Base-by-base conservation (phyloP, 2,797 vertebrate species). In the Jordanella pulchra region DNA sequence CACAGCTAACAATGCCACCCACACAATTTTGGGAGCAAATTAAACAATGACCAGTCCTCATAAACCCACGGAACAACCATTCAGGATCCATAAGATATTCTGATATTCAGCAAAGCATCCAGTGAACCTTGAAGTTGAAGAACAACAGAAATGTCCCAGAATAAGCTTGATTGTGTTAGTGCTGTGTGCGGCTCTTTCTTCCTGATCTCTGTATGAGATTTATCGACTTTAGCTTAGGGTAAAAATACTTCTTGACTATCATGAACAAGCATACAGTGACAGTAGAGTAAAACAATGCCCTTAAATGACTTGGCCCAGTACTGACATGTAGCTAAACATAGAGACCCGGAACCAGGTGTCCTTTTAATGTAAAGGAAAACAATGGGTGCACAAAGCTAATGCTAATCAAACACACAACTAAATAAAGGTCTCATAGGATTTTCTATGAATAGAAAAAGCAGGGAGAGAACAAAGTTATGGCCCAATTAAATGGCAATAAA, bases 101-200 rank as follows among this genome's bases (percentile, higher is more conserved):
- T 83, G 81, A 75, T 67, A 55, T 47, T 48, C 69, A 4, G 84
- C 81, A 80, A 82, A 89, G 87, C 89, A 91, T 91, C 90, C 90
- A 87, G 69, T 74, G 32, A 60, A 67, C 76, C 72, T 80, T 44
- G 65, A 65, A 72, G 75, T 73, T 79, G 72, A 78, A 79, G 69
- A 77, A 71, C 75, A 69, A 50, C 71, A 61, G 71, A 81, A 84
- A 81, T 80, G 66, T 35, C 18, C n/a, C 61, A 55, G 69, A 14
- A 3, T 77, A 67, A 71, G 60, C 54, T 72, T 35, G 28, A 9
- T 23, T 56, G 67, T 65, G 44, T 56, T 65, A 35, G 55, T 56
- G 61, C 50, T 56, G 12, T 76, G 67, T 67, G n/a, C 17, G 4
- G 7, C 14, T 66, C 35, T 66, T 45, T 67, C 68, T 60, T 79